Evolutionary conservation across 2,113 vertebrate genomes (phyloP).

Genomic region (Murina feae): DNA sequence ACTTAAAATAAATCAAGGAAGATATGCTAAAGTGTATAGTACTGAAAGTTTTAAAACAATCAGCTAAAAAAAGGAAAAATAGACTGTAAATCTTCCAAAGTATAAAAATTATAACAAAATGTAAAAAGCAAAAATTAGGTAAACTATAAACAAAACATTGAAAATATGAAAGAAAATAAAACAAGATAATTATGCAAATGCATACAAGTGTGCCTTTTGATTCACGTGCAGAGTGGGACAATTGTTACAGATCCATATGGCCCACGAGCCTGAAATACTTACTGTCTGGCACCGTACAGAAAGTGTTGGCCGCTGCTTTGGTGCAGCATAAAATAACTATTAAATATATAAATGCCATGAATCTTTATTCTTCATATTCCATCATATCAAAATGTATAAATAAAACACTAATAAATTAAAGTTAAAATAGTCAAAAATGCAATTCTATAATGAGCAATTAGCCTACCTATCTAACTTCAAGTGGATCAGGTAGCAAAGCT

Average conservation of each 20-base stretch:
- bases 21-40: background rate
- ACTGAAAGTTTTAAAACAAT: background rate
- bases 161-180: background rate
- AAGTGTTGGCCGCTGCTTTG: background rate
- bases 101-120: background rate
- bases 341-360: background rate
- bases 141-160: background rate
- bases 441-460: background rate
- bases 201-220: background rate
- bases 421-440: background rate
- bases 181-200: background rate
- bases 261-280: background rate
- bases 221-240: background rate
- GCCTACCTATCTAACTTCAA: background rate
- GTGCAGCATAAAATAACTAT: background rate
- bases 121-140: background rate
- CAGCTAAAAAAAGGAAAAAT: background rate
- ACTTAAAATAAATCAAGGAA: background rate
- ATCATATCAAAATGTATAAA: background rate
- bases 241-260: background rate
- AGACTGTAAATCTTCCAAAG: background rate
- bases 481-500: background rate
- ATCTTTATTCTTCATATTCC: background rate
- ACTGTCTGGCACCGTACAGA: background rate
- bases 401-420: background rate